A percentile compares a stretch with the other conserved stretches of the same genome.
These are phyloP conservation scores for Hypotaenidia philippensis DNA, from an alignment of 2,797 vertebrate genomes.

Conservation along the genomic window DNA sequence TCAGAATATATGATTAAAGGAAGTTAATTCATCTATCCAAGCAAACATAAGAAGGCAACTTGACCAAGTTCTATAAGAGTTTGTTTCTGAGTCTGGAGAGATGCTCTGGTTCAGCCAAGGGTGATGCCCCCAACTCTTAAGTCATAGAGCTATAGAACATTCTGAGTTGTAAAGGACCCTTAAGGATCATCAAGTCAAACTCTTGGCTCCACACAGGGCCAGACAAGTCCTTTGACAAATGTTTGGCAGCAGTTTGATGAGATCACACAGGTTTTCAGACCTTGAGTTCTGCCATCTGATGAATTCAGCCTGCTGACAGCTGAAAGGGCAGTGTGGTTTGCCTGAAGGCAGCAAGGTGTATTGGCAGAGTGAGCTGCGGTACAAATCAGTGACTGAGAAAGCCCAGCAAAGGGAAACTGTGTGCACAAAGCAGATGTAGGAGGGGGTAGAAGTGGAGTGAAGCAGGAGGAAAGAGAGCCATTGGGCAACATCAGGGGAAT, in stretches of 20 bases:
- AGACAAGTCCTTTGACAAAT: neutral
- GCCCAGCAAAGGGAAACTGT: neutral
- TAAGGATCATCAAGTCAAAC: too few relatives aligned
- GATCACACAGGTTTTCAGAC: neutral
- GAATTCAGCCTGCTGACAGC: neutral
- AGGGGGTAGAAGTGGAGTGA: neutral
- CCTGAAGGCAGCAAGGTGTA: neutral
- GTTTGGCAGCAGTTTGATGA: neutral
- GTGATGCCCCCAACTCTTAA: neutral
- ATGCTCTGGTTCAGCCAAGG: neutral
- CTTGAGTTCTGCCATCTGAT: neutral
- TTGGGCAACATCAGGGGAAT: neutral
- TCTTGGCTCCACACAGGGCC: too few relatives aligned
- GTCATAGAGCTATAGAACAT: too few relatives aligned
- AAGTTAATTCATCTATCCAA: neutral
- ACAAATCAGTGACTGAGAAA: neutral
- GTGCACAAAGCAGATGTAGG: neutral
- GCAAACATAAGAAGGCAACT: neutral
- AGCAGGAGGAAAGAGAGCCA: neutral
- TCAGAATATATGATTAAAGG: neutral
- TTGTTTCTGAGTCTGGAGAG: neutral
- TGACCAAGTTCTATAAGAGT: neutral
- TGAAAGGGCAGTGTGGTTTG: neutral
- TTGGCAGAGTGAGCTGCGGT: fast-evolving
- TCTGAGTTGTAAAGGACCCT: too few relatives aligned